A percentile compares a stretch with the other conserved stretches of the same genome.
Conservation (phyloP, 2,113 vertebrate species). For the Hippocampus barbouri region DNA sequence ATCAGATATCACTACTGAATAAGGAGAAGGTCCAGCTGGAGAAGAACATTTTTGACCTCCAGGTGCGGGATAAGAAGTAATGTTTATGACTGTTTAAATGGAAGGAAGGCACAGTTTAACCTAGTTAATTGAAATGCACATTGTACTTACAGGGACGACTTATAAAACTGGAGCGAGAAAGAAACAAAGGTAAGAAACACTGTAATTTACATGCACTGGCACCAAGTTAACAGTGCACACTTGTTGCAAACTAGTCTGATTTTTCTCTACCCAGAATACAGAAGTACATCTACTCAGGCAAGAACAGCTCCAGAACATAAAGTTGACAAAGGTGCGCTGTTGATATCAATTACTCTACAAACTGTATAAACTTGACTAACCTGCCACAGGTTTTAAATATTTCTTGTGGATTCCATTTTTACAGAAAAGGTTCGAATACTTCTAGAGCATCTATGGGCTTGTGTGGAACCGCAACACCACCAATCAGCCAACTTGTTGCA, state of each 20-base stretch:
- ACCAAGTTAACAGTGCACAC: background rate
- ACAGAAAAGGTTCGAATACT: conserved; percentile 83
- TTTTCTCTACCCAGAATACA: conserved; percentile 67
- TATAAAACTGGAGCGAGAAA: conserved; percentile 69
- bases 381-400: background rate
- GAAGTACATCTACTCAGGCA: conserved; percentile 76
- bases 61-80: conserved; percentile 67
- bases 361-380: background rate
- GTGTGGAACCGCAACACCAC: conserved; percentile 71
- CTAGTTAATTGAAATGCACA: background rate
- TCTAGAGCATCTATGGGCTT: conserved; percentile 84
- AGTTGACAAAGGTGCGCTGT: conserved; percentile 83
- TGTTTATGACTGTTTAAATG: background rate
- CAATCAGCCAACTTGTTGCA: conserved; percentile 15
- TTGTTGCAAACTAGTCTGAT: background rate
- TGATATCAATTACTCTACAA: background rate
- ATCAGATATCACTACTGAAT: conserved; percentile 77
- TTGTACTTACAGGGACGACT: conserved; percentile 73
- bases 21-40: conserved; percentile 80
- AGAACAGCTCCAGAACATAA: conserved; percentile 63
- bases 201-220: background rate
- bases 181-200: conserved; percentile 75
- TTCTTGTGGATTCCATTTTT: background rate
- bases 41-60: conserved; percentile 75
- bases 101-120: background rate